Conservation (phyloP, 2,113 vertebrate genomes). For the Prolemur simus region DNA sequence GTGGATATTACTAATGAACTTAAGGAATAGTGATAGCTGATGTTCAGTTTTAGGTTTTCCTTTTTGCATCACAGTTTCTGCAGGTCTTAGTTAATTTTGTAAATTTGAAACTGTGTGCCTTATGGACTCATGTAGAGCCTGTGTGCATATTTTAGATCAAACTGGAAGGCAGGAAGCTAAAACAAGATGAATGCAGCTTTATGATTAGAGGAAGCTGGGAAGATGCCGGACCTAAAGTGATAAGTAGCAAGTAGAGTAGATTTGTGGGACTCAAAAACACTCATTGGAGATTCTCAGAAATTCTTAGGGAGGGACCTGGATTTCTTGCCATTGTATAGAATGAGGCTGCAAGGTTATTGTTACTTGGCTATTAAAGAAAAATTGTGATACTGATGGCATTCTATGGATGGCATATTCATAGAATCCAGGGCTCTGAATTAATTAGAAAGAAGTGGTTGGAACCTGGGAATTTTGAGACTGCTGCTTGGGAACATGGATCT, state of each 20-base stretch:
- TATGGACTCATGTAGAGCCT: not conserved
- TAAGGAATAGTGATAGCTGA: not conserved
- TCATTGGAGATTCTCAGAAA: not conserved
- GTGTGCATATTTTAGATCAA: not conserved
- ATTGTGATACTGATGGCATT: not conserved
- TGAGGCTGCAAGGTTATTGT: not conserved
- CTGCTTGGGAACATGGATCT: not conserved
- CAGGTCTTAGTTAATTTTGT: not conserved
- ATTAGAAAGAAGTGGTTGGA: not conserved
- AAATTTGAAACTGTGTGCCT: not conserved
- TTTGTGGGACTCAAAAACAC: not conserved
- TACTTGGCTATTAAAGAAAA: not conserved
- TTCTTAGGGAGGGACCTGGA: not conserved
- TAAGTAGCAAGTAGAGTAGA: not conserved
- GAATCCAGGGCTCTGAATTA: not conserved
- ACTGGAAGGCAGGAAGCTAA: not conserved
- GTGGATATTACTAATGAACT: not conserved
- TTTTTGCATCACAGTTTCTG: not conserved
- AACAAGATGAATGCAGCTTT: not conserved
- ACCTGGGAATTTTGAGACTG: not conserved
- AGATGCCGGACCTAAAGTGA: not conserved
- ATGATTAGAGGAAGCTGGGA: not conserved
- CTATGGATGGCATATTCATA: not conserved
- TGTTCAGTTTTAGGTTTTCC: not conserved
- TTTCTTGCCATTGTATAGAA: not conserved